These are phyloP conservation scores for Corythaeola cristata DNA, from an alignment of 2,113 vertebrate species.

Conservation along the genomic window DNA sequence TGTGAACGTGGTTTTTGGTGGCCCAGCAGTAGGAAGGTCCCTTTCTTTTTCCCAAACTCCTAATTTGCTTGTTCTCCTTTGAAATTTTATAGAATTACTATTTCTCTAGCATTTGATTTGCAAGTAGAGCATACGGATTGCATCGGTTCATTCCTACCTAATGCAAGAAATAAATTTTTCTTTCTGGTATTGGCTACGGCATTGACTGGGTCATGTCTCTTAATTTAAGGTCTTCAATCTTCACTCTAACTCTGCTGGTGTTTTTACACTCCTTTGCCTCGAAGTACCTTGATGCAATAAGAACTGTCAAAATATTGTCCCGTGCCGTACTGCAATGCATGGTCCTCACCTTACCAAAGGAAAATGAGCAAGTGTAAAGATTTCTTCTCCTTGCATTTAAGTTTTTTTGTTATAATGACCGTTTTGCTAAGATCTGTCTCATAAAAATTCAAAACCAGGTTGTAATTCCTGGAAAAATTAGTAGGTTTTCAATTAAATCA, in stretches of 20 bases:
- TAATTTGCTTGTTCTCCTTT: background rate
- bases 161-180: background rate
- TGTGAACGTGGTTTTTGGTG: background rate
- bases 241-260: background rate
- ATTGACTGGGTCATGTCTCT: background rate
- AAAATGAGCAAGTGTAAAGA: background rate
- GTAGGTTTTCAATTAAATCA: background rate
- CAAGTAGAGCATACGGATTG: background rate
- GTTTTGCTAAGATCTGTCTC: background rate
- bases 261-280: background rate
- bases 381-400: background rate
- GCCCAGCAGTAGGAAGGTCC: background rate
- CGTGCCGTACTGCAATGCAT: rapidly evolving
- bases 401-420: background rate
- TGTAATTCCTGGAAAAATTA: background rate
- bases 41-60: background rate
- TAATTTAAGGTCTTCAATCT: background rate
- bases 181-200: background rate
- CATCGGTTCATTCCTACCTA: background rate
- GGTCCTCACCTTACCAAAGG: background rate
- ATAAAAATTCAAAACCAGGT: background rate
- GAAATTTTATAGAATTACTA: background rate
- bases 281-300: background rate
- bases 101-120: background rate
- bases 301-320: background rate